Evolutionary conservation across 2,797 vertebrate species (phyloP), one percentile per base, ranked within the genome.

Genomic region (Chaenodraco wilsoni): DNA sequence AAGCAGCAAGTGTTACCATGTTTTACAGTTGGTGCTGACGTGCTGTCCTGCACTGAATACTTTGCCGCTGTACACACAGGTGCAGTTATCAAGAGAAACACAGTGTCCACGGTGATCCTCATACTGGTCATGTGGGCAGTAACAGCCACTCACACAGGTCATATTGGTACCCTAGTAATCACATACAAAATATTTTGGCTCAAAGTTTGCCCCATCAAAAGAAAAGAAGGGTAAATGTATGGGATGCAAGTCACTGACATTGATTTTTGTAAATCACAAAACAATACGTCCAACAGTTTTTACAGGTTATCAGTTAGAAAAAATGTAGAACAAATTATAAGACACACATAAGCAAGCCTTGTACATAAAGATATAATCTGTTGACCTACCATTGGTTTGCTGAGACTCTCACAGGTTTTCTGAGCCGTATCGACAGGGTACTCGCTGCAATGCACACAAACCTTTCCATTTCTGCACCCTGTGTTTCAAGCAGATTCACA

Each of bases 71-170:
- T 92, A 95, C 50, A 89, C 61, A 66, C 96, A 96, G 0, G 95
- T 95, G 33, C 96, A 96, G 57, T 92, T 90, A 14, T 93, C 76
- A 55, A 77, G 71, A 59, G 74, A 56, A 31, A 96, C 92, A 84
- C 96, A 97, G 19, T 64, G 78, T n/a, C 95, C 94, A 13, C 67
- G 62, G 58, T 94, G 94, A 82, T 96, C 93, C 72, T 95, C 92
- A 65, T 93, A 95, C 80, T 91, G 90, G 60, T 89, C 87, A 13
- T 76, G 14, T 1, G 95, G 95, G 81, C 96, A 96, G 79, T 93
- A 95, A 83, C 96, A 97, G 63, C 95, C 95, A 56, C 89, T 95
- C 62, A 76, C 84, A 86, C 96, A 97, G 65, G 66, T 75, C 67
- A 51, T 2, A 40, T 3, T 54, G 10, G 41, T 13, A 31, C 2